Evolutionary conservation across 2,113 vertebrate species (phyloP), one percentile per base, ranked within the genome.

Genomic region (Esox niger): DNA sequence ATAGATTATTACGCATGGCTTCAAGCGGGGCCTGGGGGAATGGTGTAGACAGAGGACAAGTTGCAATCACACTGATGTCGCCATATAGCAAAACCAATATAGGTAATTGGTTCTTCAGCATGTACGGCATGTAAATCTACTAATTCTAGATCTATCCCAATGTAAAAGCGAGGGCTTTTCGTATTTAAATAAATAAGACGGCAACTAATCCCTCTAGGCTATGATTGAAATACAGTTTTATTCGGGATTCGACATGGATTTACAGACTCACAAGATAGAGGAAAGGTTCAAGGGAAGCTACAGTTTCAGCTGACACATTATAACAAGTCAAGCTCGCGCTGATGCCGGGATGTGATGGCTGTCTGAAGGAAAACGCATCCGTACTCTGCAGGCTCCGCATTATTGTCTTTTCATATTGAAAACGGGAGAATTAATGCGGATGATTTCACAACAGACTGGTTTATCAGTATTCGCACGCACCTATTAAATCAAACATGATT

Each of bases 1-100:
- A 87, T 92, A 91, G 88, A 83, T 76, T 46, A 75, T 32, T 74
- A 77, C 75, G 64, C 85, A 87, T 59, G 68, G 73, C 75, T 75
- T 62, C 77, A 32, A 47, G 47, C 47, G 20, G n/a, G 47, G 11
- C n/a, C 1, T 17, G 47, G n/a, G 47, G 1, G 72, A 55, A 68
- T 15, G 47, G n/a, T n/a, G n/a, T 17, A 23, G 2, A 20, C 15
- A 20, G 47, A 21, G 4, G 46, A 26, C 21, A 55, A 29, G 63
- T 33, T 15, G 70, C 67, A 61, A 62, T 68, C 31, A 25, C 64
- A 1, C 62, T 90, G 81, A 89, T 74, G 86, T 91, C 88, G 91
- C 58, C 20, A 64, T 1, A 69, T 77, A 2, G 68, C 83, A 82
- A 66, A 62, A 87, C 76, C 64, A 65, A 27, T n/a, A 27, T 15